Percentiles rank a stretch among this genome's conserved stretches.
Evolutionary conservation across 2,113 vertebrate genomes (phyloP).

Genomic region (Rostratula benghalensis): DNA sequence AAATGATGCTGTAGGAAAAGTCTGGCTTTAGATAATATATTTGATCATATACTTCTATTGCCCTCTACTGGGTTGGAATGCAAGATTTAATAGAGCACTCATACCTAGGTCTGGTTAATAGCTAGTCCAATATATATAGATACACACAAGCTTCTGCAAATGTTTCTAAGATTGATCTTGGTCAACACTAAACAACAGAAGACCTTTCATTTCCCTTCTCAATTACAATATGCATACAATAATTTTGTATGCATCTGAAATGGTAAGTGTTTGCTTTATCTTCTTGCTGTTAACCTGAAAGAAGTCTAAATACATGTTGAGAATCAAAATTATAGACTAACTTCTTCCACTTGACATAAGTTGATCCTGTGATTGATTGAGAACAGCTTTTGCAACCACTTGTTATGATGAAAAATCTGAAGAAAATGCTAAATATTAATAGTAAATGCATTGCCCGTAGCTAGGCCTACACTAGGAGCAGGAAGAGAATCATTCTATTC

Average conservation of each 20-base stretch:
- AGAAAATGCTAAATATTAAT: background rate
- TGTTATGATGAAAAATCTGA: background rate
- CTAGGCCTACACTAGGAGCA: background rate
- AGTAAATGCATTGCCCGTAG: background rate
- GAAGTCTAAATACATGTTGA: background rate
- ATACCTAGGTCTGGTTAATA: background rate
- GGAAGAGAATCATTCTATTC: background rate
- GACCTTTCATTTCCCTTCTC: background rate
- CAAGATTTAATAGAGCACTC: background rate
- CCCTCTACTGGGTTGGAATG: slow-evolving; percentile 45
- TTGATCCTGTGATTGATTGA: background rate
- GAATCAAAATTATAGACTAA: background rate
- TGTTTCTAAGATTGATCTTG: background rate
- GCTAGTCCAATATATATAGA: background rate
- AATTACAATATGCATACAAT: background rate
- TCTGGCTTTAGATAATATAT: background rate
- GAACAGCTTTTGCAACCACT: background rate
- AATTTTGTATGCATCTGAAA: background rate
- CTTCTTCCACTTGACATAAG: background rate
- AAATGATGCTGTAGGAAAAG: background rate
- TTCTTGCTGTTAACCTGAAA: background rate
- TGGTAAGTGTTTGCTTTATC: background rate
- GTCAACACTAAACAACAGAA: background rate
- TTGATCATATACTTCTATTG: slow-evolving; percentile 15
- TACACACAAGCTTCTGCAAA: background rate